Evolutionary conservation across 1,140 invertebrate species (phyloP).

Genomic region (Eueides isabella): DNA sequence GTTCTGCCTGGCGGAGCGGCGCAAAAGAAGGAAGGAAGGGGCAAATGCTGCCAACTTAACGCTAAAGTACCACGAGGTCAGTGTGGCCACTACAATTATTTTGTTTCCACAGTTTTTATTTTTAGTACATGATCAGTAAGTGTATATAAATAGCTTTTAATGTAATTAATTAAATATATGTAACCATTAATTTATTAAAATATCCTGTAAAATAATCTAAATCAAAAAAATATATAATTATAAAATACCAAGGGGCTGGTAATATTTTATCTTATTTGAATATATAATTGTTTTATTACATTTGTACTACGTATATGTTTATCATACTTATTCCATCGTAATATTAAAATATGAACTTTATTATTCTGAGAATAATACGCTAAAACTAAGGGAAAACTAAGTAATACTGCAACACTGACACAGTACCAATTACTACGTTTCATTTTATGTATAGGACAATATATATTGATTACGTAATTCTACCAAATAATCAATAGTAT

Average conservation of each 20-base stretch:
- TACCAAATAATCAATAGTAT: neutral
- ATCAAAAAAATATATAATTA: neutral
- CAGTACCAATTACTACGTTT: slow-evolving; percentile 49
- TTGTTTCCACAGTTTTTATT: slow-evolving; percentile 39
- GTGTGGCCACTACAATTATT: slow-evolving; percentile 48
- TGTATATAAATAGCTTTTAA: too few species aligned
- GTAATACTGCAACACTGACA: slow-evolving; percentile 48
- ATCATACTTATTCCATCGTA: neutral
- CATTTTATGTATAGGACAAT: slow-evolving; percentile 38
- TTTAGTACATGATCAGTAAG: neutral
- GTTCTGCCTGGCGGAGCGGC: slow-evolving; percentile 77
- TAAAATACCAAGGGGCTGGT: neutral
- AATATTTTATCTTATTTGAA: too few species aligned
- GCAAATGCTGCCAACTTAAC: slow-evolving; percentile 73
- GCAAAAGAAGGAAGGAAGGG: slow-evolving; percentile 81
- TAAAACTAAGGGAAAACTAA: slow-evolving; percentile 21
- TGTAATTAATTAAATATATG: too few species aligned
- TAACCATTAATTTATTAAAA: too few species aligned
- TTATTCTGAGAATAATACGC: neutral
- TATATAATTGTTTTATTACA: too few species aligned
- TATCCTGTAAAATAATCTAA: neutral
- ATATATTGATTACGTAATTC: slow-evolving; percentile 8
- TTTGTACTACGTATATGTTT: too few species aligned
- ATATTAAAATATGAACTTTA: neutral
- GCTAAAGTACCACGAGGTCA: slow-evolving; percentile 74